Percentiles rank a stretch among this genome's conserved stretches.
These are phyloP conservation scores for Danio albolineatus DNA, from an alignment of 2,797 vertebrate genomes.

Conservation along the genomic window DNA sequence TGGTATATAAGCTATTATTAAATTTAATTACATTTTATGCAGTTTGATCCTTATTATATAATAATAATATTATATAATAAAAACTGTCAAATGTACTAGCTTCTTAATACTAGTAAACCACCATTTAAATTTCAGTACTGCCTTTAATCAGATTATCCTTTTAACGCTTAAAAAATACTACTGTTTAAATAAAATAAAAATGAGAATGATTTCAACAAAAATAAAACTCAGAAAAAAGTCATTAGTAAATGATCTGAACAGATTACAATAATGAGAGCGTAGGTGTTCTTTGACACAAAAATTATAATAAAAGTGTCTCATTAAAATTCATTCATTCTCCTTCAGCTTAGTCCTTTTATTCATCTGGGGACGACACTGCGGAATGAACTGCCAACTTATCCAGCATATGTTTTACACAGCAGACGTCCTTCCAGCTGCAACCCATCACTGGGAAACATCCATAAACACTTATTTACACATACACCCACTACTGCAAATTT, in stretches of 20 bases:
- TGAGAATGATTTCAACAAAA: too few species aligned
- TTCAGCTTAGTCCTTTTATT: too few species aligned
- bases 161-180: too few species aligned
- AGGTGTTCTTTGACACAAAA: not conserved
- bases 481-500: too few species aligned
- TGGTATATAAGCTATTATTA: too few species aligned
- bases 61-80: not conserved
- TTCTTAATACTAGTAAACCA: not conserved
- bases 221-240: not conserved
- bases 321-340: not conserved
- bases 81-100: not conserved
- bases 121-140: not conserved
- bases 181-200: not conserved
- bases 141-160: not conserved
- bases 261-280: not conserved
- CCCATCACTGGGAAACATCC: too few species aligned
- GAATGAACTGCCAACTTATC: too few species aligned
- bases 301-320: rapidly evolving
- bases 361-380: too few species aligned
- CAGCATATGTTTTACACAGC: too few species aligned
- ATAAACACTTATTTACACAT: too few species aligned
- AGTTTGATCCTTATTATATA: not conserved
- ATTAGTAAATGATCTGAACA: not conserved
- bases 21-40: too few species aligned
- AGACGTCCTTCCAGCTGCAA: too few species aligned